Evolutionary conservation across 1,140 invertebrate species (phyloP).

Genomic region (Rhopalosiphum maidis): DNA sequence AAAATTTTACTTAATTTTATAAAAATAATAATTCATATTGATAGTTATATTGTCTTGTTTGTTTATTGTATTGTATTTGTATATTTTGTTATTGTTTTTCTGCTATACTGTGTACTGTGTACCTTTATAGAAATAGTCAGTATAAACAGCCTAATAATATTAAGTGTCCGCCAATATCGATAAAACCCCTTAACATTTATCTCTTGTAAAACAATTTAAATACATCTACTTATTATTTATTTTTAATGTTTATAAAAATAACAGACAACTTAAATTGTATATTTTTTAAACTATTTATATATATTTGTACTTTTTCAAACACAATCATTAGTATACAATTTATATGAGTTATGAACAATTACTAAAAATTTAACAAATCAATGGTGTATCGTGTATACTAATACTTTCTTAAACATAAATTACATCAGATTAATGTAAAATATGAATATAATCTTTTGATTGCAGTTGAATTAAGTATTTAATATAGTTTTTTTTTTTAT

Average conservation of each 20-base stretch:
- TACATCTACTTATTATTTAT: background rate
- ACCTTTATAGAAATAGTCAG: too few species aligned
- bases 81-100: too few species aligned
- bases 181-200: too few species aligned
- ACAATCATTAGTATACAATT: background rate
- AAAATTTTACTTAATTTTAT: too few species aligned
- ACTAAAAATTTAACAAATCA: background rate
- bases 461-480: background rate
- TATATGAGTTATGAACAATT: background rate
- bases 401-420: background rate
- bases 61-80: too few species aligned
- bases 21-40: too few species aligned
- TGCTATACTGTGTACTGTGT: too few species aligned
- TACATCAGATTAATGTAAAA: background rate
- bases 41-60: too few species aligned
- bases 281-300: background rate
- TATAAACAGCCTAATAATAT: too few species aligned
- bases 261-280: background rate
- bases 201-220: background rate
- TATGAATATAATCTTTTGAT: background rate
- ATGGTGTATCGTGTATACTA: background rate
- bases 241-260: background rate
- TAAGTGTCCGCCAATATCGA: too few species aligned
- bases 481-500: background rate
- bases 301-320: background rate